Conservation (phyloP, 2,888 invertebrate species). For the Orthosia gracilis region DNA sequence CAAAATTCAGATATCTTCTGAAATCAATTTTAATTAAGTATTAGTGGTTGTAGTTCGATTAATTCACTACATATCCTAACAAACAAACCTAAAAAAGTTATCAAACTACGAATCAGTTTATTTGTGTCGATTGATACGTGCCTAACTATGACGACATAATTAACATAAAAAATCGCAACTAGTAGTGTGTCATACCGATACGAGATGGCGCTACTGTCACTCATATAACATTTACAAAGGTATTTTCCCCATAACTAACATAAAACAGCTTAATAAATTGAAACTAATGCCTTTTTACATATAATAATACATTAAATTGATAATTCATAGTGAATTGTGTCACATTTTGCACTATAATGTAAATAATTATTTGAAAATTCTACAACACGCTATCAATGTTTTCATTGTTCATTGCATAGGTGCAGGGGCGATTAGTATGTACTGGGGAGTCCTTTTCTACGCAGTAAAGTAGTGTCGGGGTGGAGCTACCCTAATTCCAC, state of each 20-base stretch:
- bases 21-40: too few species aligned
- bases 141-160: background rate
- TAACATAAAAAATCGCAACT: background rate
- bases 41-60: too few species aligned
- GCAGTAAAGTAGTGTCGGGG: conserved; percentile 77
- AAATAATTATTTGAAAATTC: conserved; percentile 23
- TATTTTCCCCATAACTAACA: conserved; percentile 2
- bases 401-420: conserved; percentile 46
- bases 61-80: too few species aligned
- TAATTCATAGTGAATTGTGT: background rate
- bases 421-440: rapidly evolving
- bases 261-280: background rate
- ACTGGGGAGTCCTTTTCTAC: conserved; percentile 82
- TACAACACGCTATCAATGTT: conserved; percentile 72
- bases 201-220: conserved; percentile 67
- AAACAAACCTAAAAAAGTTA: too few species aligned
- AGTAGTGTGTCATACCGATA: conserved; percentile 49
- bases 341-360: background rate
- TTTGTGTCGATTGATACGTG: background rate
- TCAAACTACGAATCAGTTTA: background rate
- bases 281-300: background rate
- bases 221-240: conserved; percentile 7
- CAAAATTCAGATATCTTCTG: too few species aligned
- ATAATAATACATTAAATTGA: background rate
- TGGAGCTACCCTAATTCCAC: conserved; percentile 74